Conservation (phyloP, 2,888 invertebrate genomes). For the Pristionchus entomophagus region DNA sequence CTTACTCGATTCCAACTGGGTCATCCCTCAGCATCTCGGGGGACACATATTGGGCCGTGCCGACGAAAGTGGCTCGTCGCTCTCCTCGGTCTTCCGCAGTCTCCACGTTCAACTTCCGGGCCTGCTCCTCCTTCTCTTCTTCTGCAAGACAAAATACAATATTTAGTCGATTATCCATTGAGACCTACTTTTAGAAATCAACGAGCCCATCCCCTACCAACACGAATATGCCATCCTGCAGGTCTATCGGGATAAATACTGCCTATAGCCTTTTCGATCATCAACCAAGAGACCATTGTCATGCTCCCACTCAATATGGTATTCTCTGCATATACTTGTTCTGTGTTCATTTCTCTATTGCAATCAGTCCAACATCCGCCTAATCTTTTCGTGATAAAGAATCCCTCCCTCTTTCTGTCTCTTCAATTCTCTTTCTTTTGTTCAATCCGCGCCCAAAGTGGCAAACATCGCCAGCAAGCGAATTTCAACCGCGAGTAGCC, state of each 20-base stretch:
- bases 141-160: too few relatives aligned
- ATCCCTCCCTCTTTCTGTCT: background rate
- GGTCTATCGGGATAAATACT: too few relatives aligned
- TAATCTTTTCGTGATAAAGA: constrained; percentile 28
- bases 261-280: too few relatives aligned
- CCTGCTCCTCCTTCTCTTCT: constrained; percentile 19
- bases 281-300: too few relatives aligned
- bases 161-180: too few relatives aligned
- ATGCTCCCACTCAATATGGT: too few relatives aligned
- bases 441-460: constrained; percentile 22
- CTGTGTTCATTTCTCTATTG: too few relatives aligned
- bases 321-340: too few relatives aligned
- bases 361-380: background rate
- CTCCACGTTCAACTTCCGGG: constrained; percentile 10
- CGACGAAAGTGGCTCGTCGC: constrained; percentile 85
- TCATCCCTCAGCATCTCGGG: constrained; percentile 88
- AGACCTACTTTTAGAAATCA: too few relatives aligned
- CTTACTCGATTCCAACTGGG: constrained; percentile 65
- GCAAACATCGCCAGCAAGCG: constrained; percentile 15
- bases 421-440: too few relatives aligned
- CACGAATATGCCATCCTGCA: too few relatives aligned
- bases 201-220: too few relatives aligned
- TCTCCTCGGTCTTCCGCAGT: constrained; percentile 20
- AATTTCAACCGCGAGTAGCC: constrained; percentile 12
- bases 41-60: constrained; percentile 98